Evolutionary conservation across 1,140 invertebrate genomes (phyloP).

Genomic region (Panagrolaimus sp.): DNA sequence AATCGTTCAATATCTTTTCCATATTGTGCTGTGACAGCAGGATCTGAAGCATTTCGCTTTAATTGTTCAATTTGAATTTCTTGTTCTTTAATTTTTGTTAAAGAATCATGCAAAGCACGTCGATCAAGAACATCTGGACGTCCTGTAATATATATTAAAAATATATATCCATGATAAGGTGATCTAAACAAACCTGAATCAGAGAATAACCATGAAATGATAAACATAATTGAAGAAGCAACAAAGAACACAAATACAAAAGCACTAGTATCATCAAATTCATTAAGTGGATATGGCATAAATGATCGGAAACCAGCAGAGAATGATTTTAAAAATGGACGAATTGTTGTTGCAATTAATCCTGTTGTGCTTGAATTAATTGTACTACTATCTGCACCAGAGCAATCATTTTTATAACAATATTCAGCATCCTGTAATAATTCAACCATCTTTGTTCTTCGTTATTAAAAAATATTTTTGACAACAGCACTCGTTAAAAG

Average conservation of each 20-base stretch:
- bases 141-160: background rate
- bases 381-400: background rate
- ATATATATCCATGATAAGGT: too few relatives aligned
- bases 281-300: background rate
- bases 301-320: background rate
- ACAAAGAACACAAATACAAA: background rate
- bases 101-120: slow-evolving; percentile 1
- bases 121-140: slow-evolving; percentile 2
- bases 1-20: background rate
- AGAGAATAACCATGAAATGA: background rate
- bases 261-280: slow-evolving; percentile 8
- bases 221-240: background rate
- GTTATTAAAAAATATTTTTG: too few relatives aligned
- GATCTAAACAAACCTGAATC: background rate
- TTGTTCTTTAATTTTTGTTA: background rate
- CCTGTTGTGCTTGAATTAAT: background rate
- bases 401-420: background rate
- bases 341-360: slow-evolving; percentile 11
- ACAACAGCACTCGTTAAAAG: too few relatives aligned
- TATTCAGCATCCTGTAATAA: background rate
- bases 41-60: background rate
- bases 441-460: too few relatives aligned
- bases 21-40: slow-evolving; percentile 5
- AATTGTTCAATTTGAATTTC: background rate
- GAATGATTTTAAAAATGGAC: slow-evolving; percentile 2